A percentile compares a stretch with the other conserved stretches of the same genome.
phyloP scores from a whole-genome alignment of 2,113 vertebrate species.

The Haemorhous mexicanus region DNA sequence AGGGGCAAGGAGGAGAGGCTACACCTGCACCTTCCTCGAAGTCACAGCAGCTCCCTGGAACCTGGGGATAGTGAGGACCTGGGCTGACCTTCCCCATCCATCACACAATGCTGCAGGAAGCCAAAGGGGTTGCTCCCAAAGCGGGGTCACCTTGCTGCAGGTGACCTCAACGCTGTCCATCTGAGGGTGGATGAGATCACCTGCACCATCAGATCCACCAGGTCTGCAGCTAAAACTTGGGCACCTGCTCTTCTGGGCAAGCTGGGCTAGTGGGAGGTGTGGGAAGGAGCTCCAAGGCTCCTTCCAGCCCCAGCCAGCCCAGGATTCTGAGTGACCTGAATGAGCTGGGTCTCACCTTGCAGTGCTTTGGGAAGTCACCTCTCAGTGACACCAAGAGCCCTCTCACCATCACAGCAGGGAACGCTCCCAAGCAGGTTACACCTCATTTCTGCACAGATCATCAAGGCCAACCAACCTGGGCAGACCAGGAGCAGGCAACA shows the following conservation, averaged over 20 bases:
- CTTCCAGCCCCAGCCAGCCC: neutral
- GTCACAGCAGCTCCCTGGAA: neutral
- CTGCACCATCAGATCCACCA: neutral
- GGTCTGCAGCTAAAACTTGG: neutral
- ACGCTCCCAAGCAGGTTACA: neutral
- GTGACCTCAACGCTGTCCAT: neutral
- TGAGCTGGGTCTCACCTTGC: fast-evolving
- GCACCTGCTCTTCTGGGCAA: neutral
- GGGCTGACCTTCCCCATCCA: neutral
- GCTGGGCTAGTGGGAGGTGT: neutral
- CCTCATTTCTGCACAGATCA: neutral
- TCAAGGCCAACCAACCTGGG: fast-evolving
- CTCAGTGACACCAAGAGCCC: neutral
- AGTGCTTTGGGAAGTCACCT: neutral
- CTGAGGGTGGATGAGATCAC: fast-evolving
- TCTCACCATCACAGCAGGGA: fast-evolving
- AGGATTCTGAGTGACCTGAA: neutral
- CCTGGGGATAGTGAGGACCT: neutral
- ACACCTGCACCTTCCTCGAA: neutral
- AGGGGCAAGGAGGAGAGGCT: neutral
- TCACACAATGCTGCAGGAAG: neutral
- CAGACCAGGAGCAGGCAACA: neutral
- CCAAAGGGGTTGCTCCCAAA: neutral
- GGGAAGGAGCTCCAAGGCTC: neutral
- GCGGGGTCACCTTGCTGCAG: fast-evolving